phyloP scores from a whole-genome alignment of 2,113 vertebrate species.

The Lynx canadensis region DNA sequence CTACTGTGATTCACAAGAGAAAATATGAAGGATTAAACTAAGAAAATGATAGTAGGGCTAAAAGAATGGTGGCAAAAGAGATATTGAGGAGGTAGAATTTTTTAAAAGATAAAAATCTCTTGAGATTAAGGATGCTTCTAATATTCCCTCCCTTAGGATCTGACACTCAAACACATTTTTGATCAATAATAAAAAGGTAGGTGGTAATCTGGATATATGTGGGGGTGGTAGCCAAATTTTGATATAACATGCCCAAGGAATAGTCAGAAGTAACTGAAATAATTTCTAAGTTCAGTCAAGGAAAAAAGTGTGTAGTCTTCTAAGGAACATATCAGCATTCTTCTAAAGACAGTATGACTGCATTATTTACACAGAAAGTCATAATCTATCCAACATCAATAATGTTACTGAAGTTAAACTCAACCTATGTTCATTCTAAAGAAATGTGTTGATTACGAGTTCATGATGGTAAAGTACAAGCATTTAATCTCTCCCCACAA shows the following conservation, averaged over 20 bases:
- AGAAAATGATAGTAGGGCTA: neutral
- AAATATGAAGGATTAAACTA: neutral
- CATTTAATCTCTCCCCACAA: conserved; percentile 19
- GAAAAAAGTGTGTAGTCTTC: neutral
- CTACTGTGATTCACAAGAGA: neutral
- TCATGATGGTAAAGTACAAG: neutral
- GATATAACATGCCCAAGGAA: neutral
- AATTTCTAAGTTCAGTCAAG: neutral
- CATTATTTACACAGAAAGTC: neutral
- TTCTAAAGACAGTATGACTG: neutral
- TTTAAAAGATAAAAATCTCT: neutral
- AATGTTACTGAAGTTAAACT: conserved; percentile 29
- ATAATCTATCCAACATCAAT: neutral
- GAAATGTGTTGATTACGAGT: conserved; percentile 38
- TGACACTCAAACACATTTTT: neutral
- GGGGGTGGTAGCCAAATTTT: neutral
- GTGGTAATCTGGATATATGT: neutral
- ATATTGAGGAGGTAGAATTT: neutral
- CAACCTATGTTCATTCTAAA: conserved; percentile 38
- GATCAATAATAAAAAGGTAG: neutral
- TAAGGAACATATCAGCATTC: neutral
- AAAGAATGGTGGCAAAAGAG: neutral
- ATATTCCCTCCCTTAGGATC: neutral
- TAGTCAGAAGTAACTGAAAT: conserved; percentile 25
- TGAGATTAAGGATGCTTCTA: conserved; percentile 12